Evolutionary conservation across 2,888 invertebrate species (phyloP), one percentile per base, ranked within the genome.

Genomic region (Dynastes grantii): DNA sequence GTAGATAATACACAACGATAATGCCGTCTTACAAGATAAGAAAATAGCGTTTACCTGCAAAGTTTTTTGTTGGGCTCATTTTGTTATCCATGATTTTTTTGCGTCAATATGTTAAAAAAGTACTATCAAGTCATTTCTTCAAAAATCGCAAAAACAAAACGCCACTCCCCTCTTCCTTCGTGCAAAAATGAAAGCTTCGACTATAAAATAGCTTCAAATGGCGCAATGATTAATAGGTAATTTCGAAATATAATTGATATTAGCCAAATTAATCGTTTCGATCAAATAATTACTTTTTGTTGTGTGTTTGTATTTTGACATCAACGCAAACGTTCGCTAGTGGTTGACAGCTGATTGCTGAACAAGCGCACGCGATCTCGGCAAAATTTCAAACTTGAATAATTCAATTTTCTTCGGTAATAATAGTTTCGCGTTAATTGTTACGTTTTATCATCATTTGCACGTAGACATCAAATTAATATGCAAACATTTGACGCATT

Each of bases 51-150:
- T 79, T 87, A 90, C 90, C 90, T 89, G 89, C 89, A 83, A 89
- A 90, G 79, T 89, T 89, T 85, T 90, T 88, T 67, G 90, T 87
- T 55, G 90, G 90, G 83, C 86, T 90, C 81, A 84, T 82, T 83
- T 84, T 84, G 78, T 83, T 83, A 65, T 79, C 79, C 79, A 79
- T 79, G 68, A 58, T 76, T 76, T 64, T 22, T 45, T 76, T 68
- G 13, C n/a, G 58, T 76, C 76, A 76, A 63, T 63, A n/a, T 55
- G 45, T 65, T 65, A 76, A 65, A 65, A 65, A 64, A 64, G 49
- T 13, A 11, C 61, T 67, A 53, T 64, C 76, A 76, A 67, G 73
- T 75, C 73, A 75, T 76, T 76, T 76, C 76, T 67, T 67, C 65
- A 76, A 65, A 65, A 37, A 76, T 65, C 67, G 65, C 68, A 76